Base-by-base conservation (phyloP, 2,888 invertebrate genomes). In the Salticus scenicus region DNA sequence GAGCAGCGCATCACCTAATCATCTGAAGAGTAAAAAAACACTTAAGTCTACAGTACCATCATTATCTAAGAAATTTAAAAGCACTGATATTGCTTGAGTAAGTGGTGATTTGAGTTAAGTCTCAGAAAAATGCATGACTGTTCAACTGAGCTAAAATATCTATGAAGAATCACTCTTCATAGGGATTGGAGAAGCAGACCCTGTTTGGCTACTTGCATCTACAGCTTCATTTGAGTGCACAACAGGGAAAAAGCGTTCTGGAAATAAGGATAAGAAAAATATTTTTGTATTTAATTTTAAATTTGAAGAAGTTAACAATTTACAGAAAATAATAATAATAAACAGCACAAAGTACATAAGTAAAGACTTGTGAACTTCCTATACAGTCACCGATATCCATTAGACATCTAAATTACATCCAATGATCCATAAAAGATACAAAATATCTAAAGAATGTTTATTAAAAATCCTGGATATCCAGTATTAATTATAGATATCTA, bases 161-260 rank as follows among this genome's bases (percentile, higher is more conserved):
- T 87, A 87, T 12, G 87, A 87, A 41, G 87, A 76, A 17, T 85
- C 84, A 30, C 81, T 37, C 63, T 87, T 87, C 77, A 80, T 85
- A 12, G 85, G 81, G 31, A 73, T 81, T 51, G 87, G 78, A 10
- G 87, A 79, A 2, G 80, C 81, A 30, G 81, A 79, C 7, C 83
- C 83, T 31, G 87, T 87, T 71, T 87, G 87, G 74, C 87, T 87
- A 42, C 87, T 87, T 8, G 84, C 87, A 73, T 87, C 87, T 17
- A 87, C 81, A n/a, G 73, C 85, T 71, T 87, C 87, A 66, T 79
- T 87, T 30, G 78, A 70, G 64, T 88, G 88, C 78, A 88, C 88
- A 51, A 87, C 88, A 28, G 88, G 79, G 73, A 88, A 88, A 41
- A 85, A 88, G 10, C 88, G 87, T 41, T 88, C 88, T 88, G 30